These are phyloP conservation scores for Gavia stellata DNA, from an alignment of 2,113 vertebrate species.

Conservation along the genomic window DNA sequence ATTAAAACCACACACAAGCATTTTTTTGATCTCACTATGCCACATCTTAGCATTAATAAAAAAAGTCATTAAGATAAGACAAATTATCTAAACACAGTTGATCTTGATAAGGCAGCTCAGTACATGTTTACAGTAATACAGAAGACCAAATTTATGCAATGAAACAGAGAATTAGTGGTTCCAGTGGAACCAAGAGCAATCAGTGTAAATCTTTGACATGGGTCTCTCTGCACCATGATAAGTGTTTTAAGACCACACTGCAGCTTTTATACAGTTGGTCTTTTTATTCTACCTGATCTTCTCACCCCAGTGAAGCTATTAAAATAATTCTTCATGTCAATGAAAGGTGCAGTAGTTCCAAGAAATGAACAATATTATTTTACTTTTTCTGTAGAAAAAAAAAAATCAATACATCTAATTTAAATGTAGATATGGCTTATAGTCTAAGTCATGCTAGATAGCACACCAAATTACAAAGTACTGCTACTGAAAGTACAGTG, in stretches of 20 bases:
- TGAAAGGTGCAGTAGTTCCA: not conserved
- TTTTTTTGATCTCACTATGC: slow-evolving; percentile 25
- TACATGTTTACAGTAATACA: slow-evolving; percentile 30
- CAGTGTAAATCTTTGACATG: slow-evolving; percentile 4
- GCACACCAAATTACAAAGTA: slow-evolving; percentile 7
- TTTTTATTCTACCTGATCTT: not conserved
- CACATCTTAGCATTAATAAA: slow-evolving; percentile 26
- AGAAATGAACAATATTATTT: not conserved
- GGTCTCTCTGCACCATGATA: slow-evolving; percentile 4
- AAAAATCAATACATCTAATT: not conserved
- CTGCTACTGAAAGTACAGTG: not conserved
- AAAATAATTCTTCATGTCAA: slow-evolving; percentile 14
- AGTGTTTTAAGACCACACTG: slow-evolving; percentile 2
- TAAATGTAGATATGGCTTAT: not conserved
- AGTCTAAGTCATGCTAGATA: not conserved
- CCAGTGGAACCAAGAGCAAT: slow-evolving; percentile 21
- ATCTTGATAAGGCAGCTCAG: slow-evolving; percentile 56
- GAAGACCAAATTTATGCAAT: slow-evolving; percentile 52
- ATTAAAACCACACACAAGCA: not conserved
- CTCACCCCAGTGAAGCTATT: not conserved
- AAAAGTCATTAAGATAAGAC: slow-evolving; percentile 62
- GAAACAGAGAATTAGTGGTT: slow-evolving; percentile 32
- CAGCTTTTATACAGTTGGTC: not conserved
- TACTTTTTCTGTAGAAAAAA: not conserved
- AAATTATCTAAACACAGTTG: slow-evolving; percentile 66